Percentiles rank a stretch among this genome's conserved stretches.
Conservation (phyloP, 2,797 vertebrate genomes). For the Uromys caudimaculatus region DNA sequence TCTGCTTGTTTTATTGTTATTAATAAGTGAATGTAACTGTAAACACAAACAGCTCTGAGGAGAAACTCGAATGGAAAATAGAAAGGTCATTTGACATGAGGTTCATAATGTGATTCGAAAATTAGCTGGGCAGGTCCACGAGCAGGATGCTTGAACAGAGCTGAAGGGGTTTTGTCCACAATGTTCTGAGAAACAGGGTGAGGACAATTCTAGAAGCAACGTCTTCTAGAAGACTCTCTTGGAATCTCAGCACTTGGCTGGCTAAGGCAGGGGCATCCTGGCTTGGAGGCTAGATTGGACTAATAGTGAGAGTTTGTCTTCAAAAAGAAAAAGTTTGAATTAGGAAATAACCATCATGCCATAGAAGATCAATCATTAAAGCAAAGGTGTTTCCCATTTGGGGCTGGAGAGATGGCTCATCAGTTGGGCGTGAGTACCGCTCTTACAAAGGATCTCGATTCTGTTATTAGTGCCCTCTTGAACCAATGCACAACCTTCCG, state of each 20-base stretch:
- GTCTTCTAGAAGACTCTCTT: background rate
- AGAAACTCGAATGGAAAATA: background rate
- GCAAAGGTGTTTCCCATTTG: background rate
- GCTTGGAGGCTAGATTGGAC: background rate
- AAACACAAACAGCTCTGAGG: constrained; percentile 24
- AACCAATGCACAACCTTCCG: background rate
- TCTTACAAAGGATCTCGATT: background rate
- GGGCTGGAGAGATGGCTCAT: background rate
- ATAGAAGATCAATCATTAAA: constrained; percentile 2
- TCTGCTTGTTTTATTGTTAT: constrained; percentile 35
- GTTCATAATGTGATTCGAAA: background rate
- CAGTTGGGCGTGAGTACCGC: too few species aligned
- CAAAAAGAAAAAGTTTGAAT: background rate
- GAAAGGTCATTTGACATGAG: constrained; percentile 14
- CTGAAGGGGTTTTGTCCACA: background rate
- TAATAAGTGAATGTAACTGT: constrained; percentile 22
- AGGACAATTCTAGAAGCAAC: background rate
- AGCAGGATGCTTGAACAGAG: background rate
- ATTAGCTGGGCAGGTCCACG: background rate
- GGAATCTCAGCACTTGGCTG: background rate
- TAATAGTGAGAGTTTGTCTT: background rate
- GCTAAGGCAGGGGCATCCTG: background rate
- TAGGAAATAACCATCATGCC: background rate
- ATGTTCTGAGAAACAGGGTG: background rate
- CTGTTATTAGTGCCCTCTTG: background rate